Evolutionary conservation across 1,140 invertebrate genomes (phyloP).

Genomic region (Helicoverpa armigera): DNA sequence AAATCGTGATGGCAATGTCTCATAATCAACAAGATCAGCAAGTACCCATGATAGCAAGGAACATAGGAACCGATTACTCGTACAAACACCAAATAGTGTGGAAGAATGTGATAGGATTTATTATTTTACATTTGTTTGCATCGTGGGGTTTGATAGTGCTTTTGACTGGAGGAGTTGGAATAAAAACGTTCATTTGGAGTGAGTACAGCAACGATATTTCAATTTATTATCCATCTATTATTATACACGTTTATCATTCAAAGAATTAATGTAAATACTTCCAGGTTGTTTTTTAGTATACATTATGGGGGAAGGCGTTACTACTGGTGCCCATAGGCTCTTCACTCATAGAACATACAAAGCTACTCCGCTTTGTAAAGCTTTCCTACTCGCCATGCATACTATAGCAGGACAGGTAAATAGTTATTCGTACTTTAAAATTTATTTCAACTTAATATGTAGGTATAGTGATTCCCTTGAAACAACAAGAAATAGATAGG

Average conservation of each 20-base stretch:
- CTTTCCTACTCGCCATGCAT: constrained; percentile 81
- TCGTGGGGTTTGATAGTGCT: constrained; percentile 74
- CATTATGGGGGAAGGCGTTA: not conserved
- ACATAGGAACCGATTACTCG: constrained; percentile 83
- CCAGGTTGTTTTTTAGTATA: not conserved
- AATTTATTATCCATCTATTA: not conserved
- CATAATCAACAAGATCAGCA: not conserved
- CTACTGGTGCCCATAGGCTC: constrained; percentile 84
- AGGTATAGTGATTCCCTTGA: no score
- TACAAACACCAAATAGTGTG: constrained; percentile 86
- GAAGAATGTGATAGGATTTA: constrained; percentile 86
- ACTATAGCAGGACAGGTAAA: constrained; percentile 86
- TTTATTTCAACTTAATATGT: no score
- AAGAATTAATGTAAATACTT: not conserved
- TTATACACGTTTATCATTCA: not conserved
- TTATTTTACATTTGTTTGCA: constrained; percentile 79
- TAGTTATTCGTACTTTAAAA: no score
- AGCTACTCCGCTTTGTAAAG: constrained; percentile 77
- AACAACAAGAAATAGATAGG: no score
- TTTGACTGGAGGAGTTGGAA: constrained; percentile 63
- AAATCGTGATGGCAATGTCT: not conserved
- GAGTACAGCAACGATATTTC: constrained; percentile 53
- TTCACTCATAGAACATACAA: constrained; percentile 87
- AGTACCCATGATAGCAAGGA: not conserved
- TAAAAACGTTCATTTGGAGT: constrained; percentile 73